Percentiles rank a stretch among this genome's conserved stretches.
Conservation (phyloP, 2,888 invertebrate genomes). For the Boloria selene region DNA sequence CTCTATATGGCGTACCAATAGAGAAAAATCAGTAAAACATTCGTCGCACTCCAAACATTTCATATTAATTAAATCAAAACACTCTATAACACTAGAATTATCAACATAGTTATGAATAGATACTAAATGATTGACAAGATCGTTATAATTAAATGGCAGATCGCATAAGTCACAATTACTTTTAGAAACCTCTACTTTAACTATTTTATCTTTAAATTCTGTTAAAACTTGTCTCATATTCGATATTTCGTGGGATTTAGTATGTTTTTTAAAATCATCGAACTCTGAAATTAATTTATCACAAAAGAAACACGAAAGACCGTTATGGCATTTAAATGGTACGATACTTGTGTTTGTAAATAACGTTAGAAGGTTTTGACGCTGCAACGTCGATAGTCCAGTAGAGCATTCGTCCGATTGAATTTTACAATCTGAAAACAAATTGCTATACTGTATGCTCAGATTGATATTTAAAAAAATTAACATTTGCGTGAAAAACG, state of each 20-base stretch:
- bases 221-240: conserved; percentile 30
- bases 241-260: conserved; percentile 44
- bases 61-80: conserved; percentile 38
- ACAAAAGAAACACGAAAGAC: conserved; percentile 47
- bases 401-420: conserved; percentile 37
- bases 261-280: conserved; percentile 44
- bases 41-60: conserved; percentile 43
- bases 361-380: conserved; percentile 46
- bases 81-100: conserved; percentile 17
- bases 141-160: conserved; percentile 38
- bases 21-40: conserved; percentile 20
- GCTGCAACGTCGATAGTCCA: conserved; percentile 44
- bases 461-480: conserved; percentile 15
- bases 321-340: conserved; percentile 48
- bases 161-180: conserved; percentile 45
- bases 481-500: conserved; percentile 1
- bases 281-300: conserved; percentile 38
- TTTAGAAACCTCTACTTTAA: conserved; percentile 47
- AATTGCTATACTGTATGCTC: conserved; percentile 44
- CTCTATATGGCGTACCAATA: conserved; percentile 26
- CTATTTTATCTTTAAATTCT: conserved; percentile 20
- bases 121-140: conserved; percentile 41
- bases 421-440: conserved; percentile 51
- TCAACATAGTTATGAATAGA: conserved; percentile 34
- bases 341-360: conserved; percentile 47